Evolutionary conservation across 92 coral and sea anemone species (phyloP).

Genomic region (Ricordea florida): DNA sequence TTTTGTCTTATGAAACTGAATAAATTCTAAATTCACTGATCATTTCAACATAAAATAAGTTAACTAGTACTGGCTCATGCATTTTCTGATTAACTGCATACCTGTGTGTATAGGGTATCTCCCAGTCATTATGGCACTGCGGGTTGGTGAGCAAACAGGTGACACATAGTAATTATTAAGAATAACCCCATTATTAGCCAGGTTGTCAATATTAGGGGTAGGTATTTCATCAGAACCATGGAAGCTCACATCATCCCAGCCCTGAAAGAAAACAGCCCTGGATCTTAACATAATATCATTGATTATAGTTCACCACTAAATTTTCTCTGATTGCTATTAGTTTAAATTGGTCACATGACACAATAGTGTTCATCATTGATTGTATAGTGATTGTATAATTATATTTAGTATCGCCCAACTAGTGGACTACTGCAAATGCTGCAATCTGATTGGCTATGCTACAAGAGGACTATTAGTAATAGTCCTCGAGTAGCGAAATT

Average conservation of each 20-base stretch:
- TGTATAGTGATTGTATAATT: too few species aligned
- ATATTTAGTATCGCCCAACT: too few species aligned
- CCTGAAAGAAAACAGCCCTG: slow-evolving; percentile 32
- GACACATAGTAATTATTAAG: slow-evolving; percentile 86
- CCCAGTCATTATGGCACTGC: slow-evolving; percentile 92
- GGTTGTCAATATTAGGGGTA: slow-evolving; percentile 78
- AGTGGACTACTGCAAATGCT: too few species aligned
- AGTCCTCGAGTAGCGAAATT: too few species aligned
- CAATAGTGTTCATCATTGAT: too few species aligned
- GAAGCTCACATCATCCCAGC: slow-evolving; percentile 98
- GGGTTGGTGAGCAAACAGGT: slow-evolving; percentile 87
- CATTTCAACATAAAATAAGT: too few species aligned
- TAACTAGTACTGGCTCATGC: neutral
- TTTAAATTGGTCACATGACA: neutral
- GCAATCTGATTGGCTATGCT: too few species aligned
- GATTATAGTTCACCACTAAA: neutral
- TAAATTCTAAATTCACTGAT: too few species aligned
- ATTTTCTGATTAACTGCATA: too few species aligned
- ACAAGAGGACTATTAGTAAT: too few species aligned
- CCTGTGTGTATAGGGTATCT: slow-evolving; percentile 86
- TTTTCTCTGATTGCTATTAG: neutral
- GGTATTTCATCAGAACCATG: slow-evolving; percentile 95
- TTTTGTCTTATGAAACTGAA: too few species aligned
- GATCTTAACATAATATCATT: neutral
- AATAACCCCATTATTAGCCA: slow-evolving; percentile 86